Evolutionary conservation across 92 coral and sea anemone genomes (phyloP).

Genomic region (Isaurus tuberculatus): DNA sequence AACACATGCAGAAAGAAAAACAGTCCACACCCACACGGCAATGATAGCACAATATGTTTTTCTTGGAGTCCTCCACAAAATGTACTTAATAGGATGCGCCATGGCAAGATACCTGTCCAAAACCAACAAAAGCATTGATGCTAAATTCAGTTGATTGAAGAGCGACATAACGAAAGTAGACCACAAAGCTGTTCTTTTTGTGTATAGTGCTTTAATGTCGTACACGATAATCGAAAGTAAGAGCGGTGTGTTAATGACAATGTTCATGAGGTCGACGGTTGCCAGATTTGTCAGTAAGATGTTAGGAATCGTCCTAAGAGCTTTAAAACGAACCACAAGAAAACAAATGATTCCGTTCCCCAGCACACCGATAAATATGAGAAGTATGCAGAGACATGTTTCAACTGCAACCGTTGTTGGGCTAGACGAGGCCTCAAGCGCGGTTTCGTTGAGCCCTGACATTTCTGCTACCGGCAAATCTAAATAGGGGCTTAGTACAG

Average conservation of each 20-base stretch:
- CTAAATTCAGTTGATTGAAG: background rate
- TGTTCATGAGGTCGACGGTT: background rate
- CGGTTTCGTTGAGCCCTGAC: background rate
- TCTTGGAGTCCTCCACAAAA: slow-evolving; percentile 6
- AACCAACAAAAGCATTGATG: too few relatives aligned
- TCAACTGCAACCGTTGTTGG: background rate
- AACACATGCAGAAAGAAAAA: background rate
- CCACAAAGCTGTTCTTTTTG: slow-evolving; percentile 18
- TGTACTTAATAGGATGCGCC: too few relatives aligned
- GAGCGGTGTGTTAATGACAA: background rate
- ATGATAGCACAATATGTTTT: background rate
- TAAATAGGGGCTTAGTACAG: too few relatives aligned
- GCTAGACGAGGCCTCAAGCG: background rate
- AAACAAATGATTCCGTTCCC: slow-evolving; percentile 21
- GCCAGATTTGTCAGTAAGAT: too few relatives aligned
- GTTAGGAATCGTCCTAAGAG: too few relatives aligned
- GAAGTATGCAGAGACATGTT: background rate
- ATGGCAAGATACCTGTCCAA: too few relatives aligned
- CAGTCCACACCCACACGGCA: background rate
- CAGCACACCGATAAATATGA: background rate
- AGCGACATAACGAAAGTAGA: background rate
- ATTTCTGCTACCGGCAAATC: too few relatives aligned
- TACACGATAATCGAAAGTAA: background rate
- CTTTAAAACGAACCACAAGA: slow-evolving; percentile 2
- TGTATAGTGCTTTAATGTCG: background rate